Base-by-base conservation (phyloP, 2,888 invertebrate species). In the Chirona hameri region DNA sequence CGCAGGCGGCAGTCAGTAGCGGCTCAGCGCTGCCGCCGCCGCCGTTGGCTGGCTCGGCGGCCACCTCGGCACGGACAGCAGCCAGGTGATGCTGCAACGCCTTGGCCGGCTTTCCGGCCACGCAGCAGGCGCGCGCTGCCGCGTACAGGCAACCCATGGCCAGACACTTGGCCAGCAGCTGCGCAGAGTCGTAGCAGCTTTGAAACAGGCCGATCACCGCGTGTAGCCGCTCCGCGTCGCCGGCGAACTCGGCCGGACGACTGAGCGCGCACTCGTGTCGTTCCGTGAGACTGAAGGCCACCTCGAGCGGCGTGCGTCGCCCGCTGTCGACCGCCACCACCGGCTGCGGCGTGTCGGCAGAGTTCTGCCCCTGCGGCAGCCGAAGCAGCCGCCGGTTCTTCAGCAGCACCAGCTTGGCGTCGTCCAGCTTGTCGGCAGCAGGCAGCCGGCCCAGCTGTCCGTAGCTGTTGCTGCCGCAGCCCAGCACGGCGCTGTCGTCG, bases 361-460 rank as follows among this genome's bases (percentile, higher is more conserved):
- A 76, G 76, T 76, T 76, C 76, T 76, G 76, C 21, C 76, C 76
- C 76, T 76, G 76, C n/a, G 76, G 76, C 46, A 76, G 76, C 21
- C 76, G 76, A 39, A 76, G 46, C 76, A 76, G 76, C 7, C 76
- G 76, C 76, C 76, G 76, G 76, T 76, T 92, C 87, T 93, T 93
- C 87, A 93, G 90, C 87, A 93, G 90, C 31, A 93, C 91, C 15
- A 93, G 87, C 86, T 88, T 91, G 83, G 90, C 91, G 81, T 92
- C 91, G 82, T 91, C 89, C 55, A 89, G 90, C 81, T 89, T 89
- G 85, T 90, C 89, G 83, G 91, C 91, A 84, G 91, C 91, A 39
- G 91, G 88, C 18, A 46, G 91, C 69, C 89, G 89, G 39, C 93
- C 94, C 52, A 95, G 89, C 88, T 95, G 95, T 0, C 94, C 95